Evolutionary conservation across 2,888 invertebrate species (phyloP).

Genomic region (Caenorhabditis sp.): DNA sequence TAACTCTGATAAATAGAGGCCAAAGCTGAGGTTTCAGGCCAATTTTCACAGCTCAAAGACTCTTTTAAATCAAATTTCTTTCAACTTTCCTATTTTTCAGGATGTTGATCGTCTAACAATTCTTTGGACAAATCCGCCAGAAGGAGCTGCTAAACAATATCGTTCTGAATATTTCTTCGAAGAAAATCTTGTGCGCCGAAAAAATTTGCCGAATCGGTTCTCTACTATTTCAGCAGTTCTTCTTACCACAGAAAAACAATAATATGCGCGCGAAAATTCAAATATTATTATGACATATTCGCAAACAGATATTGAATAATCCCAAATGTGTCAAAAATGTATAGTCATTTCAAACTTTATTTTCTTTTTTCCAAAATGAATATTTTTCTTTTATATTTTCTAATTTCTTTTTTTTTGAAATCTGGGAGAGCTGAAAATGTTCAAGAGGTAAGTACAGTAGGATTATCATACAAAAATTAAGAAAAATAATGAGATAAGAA

Average conservation of each 20-base stretch:
- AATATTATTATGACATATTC: neutral
- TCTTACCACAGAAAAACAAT: neutral
- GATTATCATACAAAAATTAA: slow-evolving; percentile 9
- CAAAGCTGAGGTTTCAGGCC: no score
- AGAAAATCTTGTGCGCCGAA: slow-evolving; percentile 15
- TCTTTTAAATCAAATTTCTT: no score
- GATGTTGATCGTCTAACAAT: slow-evolving; percentile 24
- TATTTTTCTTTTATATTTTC: neutral
- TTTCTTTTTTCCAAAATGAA: slow-evolving; percentile 4
- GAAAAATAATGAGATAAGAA: neutral
- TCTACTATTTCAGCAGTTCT: slow-evolving; percentile 25
- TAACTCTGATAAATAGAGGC: no score
- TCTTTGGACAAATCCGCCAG: slow-evolving; percentile 27
- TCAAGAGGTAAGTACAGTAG: slow-evolving; percentile 1
- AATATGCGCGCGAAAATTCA: no score
- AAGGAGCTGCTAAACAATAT: slow-evolving; percentile 31
- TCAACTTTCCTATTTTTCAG: slow-evolving; percentile 9
- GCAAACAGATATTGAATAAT: neutral
- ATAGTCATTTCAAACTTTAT: neutral
- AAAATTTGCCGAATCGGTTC: slow-evolving; percentile 22
- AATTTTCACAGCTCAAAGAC: no score
- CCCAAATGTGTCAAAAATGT: slow-evolving; percentile 3
- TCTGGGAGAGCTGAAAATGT: neutral
- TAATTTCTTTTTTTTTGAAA: neutral
- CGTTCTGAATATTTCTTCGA: slow-evolving; percentile 25